phyloP scores from a whole-genome alignment of 2,113 vertebrate species.

The Anarhynchus alexandrinus region DNA sequence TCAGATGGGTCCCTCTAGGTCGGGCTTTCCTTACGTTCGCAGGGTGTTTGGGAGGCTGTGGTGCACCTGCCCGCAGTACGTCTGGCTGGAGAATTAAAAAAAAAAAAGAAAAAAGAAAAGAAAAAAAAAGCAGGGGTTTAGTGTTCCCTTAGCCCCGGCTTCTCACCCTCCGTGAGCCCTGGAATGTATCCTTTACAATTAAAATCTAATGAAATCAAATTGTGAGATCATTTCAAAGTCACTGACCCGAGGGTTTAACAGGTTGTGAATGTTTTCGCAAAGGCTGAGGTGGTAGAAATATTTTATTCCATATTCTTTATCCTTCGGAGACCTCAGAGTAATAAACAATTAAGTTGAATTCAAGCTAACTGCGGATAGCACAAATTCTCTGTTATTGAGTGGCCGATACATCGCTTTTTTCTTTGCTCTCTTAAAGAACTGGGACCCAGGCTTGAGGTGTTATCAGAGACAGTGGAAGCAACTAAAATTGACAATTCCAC shows the following conservation, averaged over 20 bases:
- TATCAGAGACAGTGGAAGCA: neutral
- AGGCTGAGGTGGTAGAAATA: neutral
- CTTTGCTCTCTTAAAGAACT: neutral
- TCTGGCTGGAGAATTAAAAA: neutral
- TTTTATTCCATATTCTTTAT: neutral
- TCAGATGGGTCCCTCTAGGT: neutral
- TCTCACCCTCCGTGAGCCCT: neutral
- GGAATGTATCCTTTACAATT: constrained; percentile 52
- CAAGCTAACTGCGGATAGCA: constrained; percentile 12
- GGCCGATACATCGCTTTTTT: neutral
- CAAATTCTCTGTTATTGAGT: constrained; percentile 13
- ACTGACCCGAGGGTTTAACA: constrained; percentile 21
- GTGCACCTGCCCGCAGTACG: constrained; percentile 53
- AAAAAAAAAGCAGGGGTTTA: neutral
- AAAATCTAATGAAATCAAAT: constrained; percentile 58
- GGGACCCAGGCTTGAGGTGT: neutral
- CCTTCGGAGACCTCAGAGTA: constrained; percentile 49
- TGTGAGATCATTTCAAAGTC: constrained; percentile 45
- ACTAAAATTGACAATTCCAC: neutral
- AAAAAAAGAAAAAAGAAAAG: neutral
- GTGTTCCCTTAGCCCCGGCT: neutral
- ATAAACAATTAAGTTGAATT: constrained; percentile 54
- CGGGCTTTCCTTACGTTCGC: neutral
- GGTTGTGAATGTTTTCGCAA: constrained; percentile 49
- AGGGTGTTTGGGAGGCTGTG: neutral